Conservation (phyloP, 2,888 invertebrate species). For the Orthosia incerta region DNA sequence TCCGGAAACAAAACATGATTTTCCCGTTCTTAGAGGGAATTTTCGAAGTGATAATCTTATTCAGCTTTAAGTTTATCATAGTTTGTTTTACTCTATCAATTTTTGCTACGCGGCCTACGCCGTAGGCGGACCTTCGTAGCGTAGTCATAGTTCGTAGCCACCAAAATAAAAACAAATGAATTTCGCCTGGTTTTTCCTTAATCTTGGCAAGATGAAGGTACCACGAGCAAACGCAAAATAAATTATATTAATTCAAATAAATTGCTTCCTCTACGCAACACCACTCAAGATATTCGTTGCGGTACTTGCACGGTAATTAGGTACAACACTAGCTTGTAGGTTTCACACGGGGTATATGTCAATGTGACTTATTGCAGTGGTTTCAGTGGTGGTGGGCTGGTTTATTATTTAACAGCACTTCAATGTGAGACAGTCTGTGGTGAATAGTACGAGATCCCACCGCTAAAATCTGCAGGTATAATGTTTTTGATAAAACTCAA, state of each 20-base stretch:
- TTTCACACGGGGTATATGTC: not conserved
- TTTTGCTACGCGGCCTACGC: slow-evolving; percentile 31
- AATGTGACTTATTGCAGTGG: slow-evolving; percentile 16
- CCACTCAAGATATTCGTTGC: slow-evolving; percentile 35
- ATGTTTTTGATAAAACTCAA: no score
- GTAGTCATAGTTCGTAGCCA: slow-evolving; percentile 5
- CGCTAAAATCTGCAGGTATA: no score
- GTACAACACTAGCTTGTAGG: slow-evolving; percentile 13
- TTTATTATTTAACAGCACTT: slow-evolving; percentile 6
- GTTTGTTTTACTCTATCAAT: slow-evolving; percentile 7
- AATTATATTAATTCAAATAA: slow-evolving; percentile 57
- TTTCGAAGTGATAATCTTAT: not conserved
- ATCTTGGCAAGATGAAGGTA: slow-evolving; percentile 27
- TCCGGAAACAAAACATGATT: not conserved
- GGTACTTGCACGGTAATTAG: slow-evolving; percentile 21
- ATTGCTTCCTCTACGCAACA: slow-evolving; percentile 38
- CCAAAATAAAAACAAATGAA: slow-evolving; percentile 42
- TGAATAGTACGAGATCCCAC: no score
- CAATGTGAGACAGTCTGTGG: not conserved
- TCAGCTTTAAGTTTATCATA: slow-evolving; percentile 3
- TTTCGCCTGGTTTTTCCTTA: slow-evolving; percentile 44
- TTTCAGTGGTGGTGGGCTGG: not conserved
- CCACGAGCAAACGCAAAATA: slow-evolving; percentile 30
- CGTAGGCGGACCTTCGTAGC: slow-evolving; percentile 11
- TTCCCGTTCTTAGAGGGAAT: not conserved